A percentile compares a stretch with the other conserved stretches of the same genome.
Conservation (phyloP, 2,113 vertebrate genomes). For the Neodon shergylaensis region DNA sequence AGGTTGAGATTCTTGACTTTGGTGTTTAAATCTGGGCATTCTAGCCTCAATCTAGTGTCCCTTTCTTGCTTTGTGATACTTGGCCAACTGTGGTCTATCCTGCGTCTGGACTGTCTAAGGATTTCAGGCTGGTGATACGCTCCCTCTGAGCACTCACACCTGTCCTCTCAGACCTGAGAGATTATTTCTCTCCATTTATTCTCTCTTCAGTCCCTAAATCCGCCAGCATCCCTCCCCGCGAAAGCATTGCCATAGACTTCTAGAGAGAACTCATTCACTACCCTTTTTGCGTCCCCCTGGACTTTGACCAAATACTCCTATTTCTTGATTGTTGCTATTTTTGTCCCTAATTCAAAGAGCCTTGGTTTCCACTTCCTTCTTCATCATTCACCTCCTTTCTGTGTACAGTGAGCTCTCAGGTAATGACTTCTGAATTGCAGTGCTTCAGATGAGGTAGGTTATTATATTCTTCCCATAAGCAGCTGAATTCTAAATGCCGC, state of each 20-base stretch:
- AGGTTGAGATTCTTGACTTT: background rate
- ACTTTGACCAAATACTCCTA: background rate
- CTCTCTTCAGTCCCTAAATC: background rate
- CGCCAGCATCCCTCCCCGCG: background rate
- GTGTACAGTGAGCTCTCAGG: background rate
- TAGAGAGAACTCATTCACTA: background rate
- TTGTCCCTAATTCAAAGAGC: background rate
- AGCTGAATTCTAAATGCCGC: constrained; percentile 24
- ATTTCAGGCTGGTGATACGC: background rate
- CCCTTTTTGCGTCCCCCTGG: background rate
- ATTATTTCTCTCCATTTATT: background rate
- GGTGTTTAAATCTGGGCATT: background rate
- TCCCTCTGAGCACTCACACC: background rate
- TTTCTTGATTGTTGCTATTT: background rate
- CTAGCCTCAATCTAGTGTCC: background rate
- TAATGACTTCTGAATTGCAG: background rate
- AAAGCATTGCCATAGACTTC: background rate
- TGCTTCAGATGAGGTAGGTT: background rate
- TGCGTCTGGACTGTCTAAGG: background rate
- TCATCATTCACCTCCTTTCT: background rate
- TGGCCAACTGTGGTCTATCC: background rate
- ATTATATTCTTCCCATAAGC: constrained; percentile 15
- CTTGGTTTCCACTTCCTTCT: background rate
- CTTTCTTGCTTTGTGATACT: background rate
- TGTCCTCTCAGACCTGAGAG: background rate